A percentile compares a stretch with the other conserved stretches of the same genome.
Evolutionary conservation across 2,888 invertebrate species (phyloP).

Genomic region (Harpagoxenus sublaevis): DNA sequence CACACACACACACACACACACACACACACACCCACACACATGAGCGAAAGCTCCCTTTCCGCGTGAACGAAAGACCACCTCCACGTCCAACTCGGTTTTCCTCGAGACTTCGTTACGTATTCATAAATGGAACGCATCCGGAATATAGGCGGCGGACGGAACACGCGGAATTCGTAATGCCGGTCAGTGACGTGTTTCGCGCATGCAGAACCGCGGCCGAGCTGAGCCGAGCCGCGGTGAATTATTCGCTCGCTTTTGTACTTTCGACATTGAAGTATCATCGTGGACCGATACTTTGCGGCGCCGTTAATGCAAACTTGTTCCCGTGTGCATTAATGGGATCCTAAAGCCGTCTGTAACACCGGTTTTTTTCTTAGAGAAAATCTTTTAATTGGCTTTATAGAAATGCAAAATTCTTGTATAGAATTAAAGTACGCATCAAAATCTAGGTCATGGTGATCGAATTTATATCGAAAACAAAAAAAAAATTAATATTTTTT

Average conservation of each 20-base stretch:
- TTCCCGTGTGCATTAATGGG: too few species aligned
- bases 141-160: slow-evolving; percentile 75
- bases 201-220: background rate
- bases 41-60: slow-evolving; percentile 22
- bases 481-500: too few species aligned
- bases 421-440: too few species aligned
- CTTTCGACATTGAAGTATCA: slow-evolving; percentile 31
- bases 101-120: slow-evolving; percentile 81
- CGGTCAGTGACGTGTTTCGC: slow-evolving; percentile 54
- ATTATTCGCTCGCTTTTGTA: slow-evolving; percentile 40
- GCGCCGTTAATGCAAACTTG: slow-evolving; percentile 39
- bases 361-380: too few species aligned
- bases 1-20: too few species aligned
- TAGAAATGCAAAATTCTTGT: too few species aligned
- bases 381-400: too few species aligned
- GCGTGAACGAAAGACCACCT: slow-evolving; percentile 43
- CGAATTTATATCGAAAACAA: too few species aligned
- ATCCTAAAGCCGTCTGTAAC: too few species aligned
- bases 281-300: slow-evolving; percentile 15
- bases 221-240: background rate
- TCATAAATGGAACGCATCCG: slow-evolving; percentile 81
- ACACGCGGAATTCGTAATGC: slow-evolving; percentile 81
- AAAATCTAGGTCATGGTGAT: too few species aligned
- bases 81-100: slow-evolving; percentile 70
- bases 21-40: background rate